phyloP scores from a whole-genome alignment of 2,888 invertebrate genomes.

The Eupithecia vulgata region DNA sequence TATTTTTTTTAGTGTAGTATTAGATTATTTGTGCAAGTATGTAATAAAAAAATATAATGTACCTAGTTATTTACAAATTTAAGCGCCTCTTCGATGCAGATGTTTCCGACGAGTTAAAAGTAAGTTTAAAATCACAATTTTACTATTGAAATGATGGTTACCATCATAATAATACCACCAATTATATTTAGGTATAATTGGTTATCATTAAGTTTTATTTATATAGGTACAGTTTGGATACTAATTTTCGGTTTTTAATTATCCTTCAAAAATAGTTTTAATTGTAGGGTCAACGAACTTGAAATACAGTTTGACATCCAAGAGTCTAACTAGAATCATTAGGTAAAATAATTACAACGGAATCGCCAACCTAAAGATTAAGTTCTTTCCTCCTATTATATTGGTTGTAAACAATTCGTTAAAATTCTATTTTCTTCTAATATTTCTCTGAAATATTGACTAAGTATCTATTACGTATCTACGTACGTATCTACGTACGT shows the following conservation, averaged over 20 bases:
- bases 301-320: slow-evolving; percentile 18
- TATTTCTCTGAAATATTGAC: too few relatives aligned
- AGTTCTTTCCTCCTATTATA: not conserved
- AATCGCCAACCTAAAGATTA: not conserved
- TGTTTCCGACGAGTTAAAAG: too few relatives aligned
- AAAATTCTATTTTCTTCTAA: too few relatives aligned
- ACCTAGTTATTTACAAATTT: too few relatives aligned
- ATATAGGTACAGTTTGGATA: not conserved
- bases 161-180: not conserved
- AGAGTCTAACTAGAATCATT: not conserved
- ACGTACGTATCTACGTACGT: too few relatives aligned
- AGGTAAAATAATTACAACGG: not conserved
- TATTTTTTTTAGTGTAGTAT: too few relatives aligned
- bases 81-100: too few relatives aligned
- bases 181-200: not conserved
- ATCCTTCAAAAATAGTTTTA: slow-evolving; percentile 24
- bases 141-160: not conserved
- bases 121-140: not conserved
- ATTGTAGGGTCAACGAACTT: slow-evolving; percentile 25
- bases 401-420: too few relatives aligned
- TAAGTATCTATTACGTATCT: too few relatives aligned
- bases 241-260: not conserved
- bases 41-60: too few relatives aligned
- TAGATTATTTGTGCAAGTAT: too few relatives aligned
- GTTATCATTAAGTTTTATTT: not conserved